A percentile compares a stretch with the other conserved stretches of the same genome.
phyloP scores from a whole-genome alignment of 2,797 vertebrate genomes.

The Paguma larvata region DNA sequence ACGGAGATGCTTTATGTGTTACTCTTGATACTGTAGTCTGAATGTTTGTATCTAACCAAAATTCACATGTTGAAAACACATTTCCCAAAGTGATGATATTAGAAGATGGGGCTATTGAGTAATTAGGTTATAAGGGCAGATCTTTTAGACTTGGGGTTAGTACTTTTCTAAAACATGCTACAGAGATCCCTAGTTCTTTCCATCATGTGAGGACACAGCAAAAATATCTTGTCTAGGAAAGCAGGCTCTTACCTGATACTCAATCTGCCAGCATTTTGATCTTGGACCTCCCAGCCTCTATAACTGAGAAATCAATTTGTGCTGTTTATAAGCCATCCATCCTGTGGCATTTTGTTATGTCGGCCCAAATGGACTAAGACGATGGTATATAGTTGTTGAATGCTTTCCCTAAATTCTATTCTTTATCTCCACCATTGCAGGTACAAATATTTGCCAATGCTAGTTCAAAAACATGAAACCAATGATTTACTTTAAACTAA shows the following conservation, averaged over 20 bases:
- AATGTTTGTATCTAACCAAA: background rate
- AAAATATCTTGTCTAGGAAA: background rate
- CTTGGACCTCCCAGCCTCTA: background rate
- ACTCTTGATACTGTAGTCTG: background rate
- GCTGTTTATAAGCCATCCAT: background rate
- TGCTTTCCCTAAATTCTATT: background rate
- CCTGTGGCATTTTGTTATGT: background rate
- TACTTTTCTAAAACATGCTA: background rate
- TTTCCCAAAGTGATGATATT: background rate
- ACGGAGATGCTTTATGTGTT: background rate
- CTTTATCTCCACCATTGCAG: background rate
- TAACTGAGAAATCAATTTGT: background rate
- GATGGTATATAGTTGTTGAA: background rate
- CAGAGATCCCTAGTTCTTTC: background rate
- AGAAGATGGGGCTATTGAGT: background rate
- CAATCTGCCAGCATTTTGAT: background rate
- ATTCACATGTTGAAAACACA: background rate
- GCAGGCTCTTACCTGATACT: background rate
- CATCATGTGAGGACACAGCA: background rate
- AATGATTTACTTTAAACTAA: slow-evolving; percentile 30
- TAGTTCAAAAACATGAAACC: background rate
- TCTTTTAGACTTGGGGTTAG: background rate
- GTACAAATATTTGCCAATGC: slow-evolving; percentile 50
- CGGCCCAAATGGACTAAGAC: background rate
- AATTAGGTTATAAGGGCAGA: background rate